Evolutionary conservation across 1,140 invertebrate genomes (phyloP).

Genomic region (Acyrthosiphon pisum): DNA sequence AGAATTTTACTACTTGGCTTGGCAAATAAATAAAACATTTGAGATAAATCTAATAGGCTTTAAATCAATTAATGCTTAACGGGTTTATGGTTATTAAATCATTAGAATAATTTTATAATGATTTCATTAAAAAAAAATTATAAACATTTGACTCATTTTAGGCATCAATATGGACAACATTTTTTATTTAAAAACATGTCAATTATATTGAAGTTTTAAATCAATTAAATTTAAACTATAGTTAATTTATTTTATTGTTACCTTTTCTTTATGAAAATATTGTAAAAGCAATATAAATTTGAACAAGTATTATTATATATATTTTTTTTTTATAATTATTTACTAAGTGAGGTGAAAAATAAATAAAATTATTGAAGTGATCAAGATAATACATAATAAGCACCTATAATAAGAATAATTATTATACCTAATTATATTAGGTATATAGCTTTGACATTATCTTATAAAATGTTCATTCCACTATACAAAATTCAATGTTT

Average conservation of each 20-base stretch:
- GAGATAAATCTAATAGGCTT: background rate
- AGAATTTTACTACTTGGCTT: background rate
- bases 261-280: background rate
- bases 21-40: conserved; percentile 7
- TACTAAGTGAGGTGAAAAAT: background rate
- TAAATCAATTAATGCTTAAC: background rate
- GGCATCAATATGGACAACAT: background rate
- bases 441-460: background rate
- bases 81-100: background rate
- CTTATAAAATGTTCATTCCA: background rate
- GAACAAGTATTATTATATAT: background rate
- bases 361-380: background rate
- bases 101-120: background rate
- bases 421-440: background rate
- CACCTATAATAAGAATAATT: background rate
- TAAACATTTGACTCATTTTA: background rate
- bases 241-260: background rate
- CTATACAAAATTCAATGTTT: background rate
- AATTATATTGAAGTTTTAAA: background rate
- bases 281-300: background rate
- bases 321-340: background rate
- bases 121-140: background rate
- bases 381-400: background rate
- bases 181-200: background rate
- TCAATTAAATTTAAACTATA: background rate